Evolutionary conservation across 2,797 vertebrate species (phyloP).

Genomic region (Varecia variegata): DNA sequence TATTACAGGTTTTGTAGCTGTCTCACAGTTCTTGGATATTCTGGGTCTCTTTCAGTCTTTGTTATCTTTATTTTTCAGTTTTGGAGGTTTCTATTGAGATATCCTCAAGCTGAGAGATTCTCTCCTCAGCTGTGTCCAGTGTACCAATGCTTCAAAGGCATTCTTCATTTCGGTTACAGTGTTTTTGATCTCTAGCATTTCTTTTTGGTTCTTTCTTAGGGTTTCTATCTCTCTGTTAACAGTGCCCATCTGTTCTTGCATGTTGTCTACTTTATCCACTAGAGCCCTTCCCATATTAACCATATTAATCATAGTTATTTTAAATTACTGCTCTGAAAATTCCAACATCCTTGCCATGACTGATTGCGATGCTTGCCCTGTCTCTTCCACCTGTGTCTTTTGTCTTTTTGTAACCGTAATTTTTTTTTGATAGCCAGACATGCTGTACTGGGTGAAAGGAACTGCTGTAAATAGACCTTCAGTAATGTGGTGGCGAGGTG

Average conservation of each 20-base stretch:
- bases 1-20: not conserved
- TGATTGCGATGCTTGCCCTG: not conserved
- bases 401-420: not conserved
- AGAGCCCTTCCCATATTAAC: not conserved
- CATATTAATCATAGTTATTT: not conserved
- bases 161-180: not conserved
- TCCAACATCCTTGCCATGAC: not conserved
- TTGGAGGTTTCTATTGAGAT: not conserved
- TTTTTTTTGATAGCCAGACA: not conserved
- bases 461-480: not conserved
- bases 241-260: not conserved
- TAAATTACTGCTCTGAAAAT: not conserved
- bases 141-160: not conserved
- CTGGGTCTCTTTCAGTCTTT: not conserved
- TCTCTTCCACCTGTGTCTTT: not conserved
- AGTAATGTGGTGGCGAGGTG: not conserved
- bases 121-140: not conserved
- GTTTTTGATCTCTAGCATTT: not conserved
- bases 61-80: not conserved
- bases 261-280: not conserved
- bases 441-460: not conserved
- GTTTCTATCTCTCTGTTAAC: not conserved
- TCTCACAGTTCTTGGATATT: not conserved
- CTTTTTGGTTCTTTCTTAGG: not conserved
- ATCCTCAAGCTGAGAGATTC: not conserved